These are phyloP conservation scores for Imbricaverruca yamaguchii DNA, from an alignment of 2,888 invertebrate genomes.

Conservation along the genomic window DNA sequence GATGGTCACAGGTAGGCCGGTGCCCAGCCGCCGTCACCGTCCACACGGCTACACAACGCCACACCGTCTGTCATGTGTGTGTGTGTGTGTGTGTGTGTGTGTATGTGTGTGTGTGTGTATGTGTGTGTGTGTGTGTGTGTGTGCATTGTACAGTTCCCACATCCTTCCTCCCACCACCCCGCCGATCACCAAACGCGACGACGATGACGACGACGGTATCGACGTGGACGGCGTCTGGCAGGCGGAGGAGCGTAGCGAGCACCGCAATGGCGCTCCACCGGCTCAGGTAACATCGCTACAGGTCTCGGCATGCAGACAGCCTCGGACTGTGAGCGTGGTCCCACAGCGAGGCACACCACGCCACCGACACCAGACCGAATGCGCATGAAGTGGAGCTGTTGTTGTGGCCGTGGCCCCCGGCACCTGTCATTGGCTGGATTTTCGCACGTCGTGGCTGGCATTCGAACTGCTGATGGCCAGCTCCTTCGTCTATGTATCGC, in stretches of 20 bases:
- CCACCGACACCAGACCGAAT: neutral
- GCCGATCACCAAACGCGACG: neutral
- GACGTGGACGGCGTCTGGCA: neutral
- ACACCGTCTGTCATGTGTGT: constrained; percentile 61
- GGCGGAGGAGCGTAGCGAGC: neutral
- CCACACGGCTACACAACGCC: constrained; percentile 54
- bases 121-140: no score
- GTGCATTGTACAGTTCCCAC: neutral
- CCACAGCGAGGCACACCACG: neutral
- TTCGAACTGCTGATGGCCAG: neutral
- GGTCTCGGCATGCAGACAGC: constrained; percentile 2
- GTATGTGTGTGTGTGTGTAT: neutral
- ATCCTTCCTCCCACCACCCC: neutral
- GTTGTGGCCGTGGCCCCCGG: neutral
- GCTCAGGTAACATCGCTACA: neutral
- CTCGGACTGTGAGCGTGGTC: neutral
- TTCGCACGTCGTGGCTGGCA: neutral
- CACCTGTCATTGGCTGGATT: neutral
- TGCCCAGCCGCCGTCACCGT: constrained; percentile 64
- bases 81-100: neutral
- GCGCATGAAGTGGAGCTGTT: neutral
- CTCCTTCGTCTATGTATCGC: neutral
- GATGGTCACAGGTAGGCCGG: constrained; percentile 49
- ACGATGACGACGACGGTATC: neutral
- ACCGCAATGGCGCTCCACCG: neutral